phyloP scores from a whole-genome alignment of 2,888 invertebrate genomes.

The Tetragonula carbonaria region DNA sequence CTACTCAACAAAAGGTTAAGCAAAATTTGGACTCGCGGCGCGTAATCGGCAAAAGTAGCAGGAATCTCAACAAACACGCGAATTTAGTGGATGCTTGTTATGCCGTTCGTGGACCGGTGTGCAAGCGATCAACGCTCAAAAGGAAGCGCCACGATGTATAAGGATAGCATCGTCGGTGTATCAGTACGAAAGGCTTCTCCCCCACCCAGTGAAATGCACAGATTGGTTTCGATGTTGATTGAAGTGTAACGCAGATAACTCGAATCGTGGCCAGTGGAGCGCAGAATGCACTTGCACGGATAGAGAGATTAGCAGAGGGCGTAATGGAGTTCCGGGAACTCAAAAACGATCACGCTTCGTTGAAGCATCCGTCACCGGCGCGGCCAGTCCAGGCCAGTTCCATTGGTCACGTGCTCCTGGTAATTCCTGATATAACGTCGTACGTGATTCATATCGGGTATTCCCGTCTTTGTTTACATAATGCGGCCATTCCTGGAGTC shows the following conservation, averaged over 20 bases:
- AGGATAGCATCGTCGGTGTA: conserved; percentile 55
- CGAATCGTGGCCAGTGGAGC: conserved; percentile 77
- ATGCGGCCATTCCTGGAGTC: conserved; percentile 59
- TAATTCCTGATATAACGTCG: conserved; percentile 66
- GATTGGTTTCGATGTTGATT: conserved; percentile 81
- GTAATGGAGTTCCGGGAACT: conserved; percentile 73
- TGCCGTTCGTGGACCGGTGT: neutral
- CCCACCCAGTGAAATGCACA: conserved; percentile 69
- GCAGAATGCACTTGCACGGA: conserved; percentile 77
- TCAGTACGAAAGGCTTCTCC: conserved; percentile 58
- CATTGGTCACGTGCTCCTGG: conserved; percentile 58
- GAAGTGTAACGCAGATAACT: conserved; percentile 83
- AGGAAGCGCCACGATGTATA: conserved; percentile 39
- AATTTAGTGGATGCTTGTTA: neutral
- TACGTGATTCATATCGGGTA: conserved; percentile 63
- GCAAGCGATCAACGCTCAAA: conserved; percentile 20
- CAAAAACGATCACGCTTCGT: conserved; percentile 78
- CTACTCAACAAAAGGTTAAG: too few species aligned
- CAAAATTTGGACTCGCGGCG: too few species aligned
- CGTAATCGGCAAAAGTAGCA: neutral
- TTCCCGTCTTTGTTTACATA: conserved; percentile 68
- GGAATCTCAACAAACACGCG: too few species aligned
- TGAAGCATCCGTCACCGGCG: conserved; percentile 68
- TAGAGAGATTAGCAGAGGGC: conserved; percentile 77
- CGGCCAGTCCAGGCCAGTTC: conserved; percentile 36